phyloP scores from a whole-genome alignment of 2,888 invertebrate genomes.

The Acanthopleura granulata region DNA sequence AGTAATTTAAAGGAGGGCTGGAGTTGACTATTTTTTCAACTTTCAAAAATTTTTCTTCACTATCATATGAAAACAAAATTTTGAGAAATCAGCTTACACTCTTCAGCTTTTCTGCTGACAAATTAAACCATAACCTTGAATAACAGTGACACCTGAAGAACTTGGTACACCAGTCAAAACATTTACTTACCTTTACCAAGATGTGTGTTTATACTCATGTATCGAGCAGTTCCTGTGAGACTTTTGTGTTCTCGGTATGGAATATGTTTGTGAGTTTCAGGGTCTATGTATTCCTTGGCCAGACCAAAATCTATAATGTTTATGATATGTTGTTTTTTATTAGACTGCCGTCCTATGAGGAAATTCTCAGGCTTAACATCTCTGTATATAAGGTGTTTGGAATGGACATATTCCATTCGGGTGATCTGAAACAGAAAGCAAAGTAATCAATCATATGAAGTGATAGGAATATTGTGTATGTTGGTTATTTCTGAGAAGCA shows the following conservation, averaged over 20 bases:
- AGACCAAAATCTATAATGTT: slow-evolving; percentile 99
- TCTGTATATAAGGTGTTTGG: slow-evolving; percentile 98
- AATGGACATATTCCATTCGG: slow-evolving; percentile 99
- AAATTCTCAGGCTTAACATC: slow-evolving; percentile 99
- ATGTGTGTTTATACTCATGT: slow-evolving; percentile 99
- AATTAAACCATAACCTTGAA: too few relatives aligned
- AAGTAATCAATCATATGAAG: too few relatives aligned
- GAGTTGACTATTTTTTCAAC: too few relatives aligned
- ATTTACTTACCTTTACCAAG: slow-evolving; percentile 88
- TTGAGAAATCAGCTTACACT: too few relatives aligned
- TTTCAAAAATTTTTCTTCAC: too few relatives aligned
- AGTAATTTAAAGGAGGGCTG: too few relatives aligned
- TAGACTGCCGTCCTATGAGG: slow-evolving; percentile 96
- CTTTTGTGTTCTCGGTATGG: slow-evolving; percentile 99
- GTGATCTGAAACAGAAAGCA: slow-evolving; percentile 81
- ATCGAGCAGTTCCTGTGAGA: slow-evolving; percentile 98
- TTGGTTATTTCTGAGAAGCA: too few relatives aligned
- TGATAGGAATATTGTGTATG: too few relatives aligned
- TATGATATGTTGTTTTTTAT: slow-evolving; percentile 97
- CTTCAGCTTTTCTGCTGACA: too few relatives aligned
- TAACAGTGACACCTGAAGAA: too few relatives aligned
- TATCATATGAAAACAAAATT: too few relatives aligned
- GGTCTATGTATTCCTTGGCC: slow-evolving; percentile 99
- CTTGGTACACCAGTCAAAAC: too few relatives aligned
- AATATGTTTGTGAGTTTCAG: slow-evolving; percentile 94